Percentiles rank a stretch among this genome's conserved stretches.
Conservation (phyloP, 2,797 vertebrate species). For the Platyrinchus mystaceus region DNA sequence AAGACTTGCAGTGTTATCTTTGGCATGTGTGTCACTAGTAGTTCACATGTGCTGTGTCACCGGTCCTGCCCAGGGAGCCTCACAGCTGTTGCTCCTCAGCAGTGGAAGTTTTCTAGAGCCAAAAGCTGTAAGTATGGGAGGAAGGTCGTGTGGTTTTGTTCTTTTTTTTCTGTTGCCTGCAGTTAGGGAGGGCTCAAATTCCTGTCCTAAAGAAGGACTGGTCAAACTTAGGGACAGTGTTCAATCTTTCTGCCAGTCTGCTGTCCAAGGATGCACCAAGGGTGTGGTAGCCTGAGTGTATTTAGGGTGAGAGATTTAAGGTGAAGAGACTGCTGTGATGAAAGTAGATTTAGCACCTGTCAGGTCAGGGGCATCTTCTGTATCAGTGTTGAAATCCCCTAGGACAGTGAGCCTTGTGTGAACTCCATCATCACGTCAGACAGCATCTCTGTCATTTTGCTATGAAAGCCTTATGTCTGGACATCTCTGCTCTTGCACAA, state of each 20-base stretch:
- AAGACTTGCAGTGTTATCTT: neutral
- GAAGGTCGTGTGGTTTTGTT: neutral
- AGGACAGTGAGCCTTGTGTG: neutral
- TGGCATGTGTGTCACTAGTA: accelerated
- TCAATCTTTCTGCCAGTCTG: neutral
- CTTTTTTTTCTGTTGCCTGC: neutral
- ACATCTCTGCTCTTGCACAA: neutral
- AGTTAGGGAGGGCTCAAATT: neutral
- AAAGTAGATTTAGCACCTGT: slow-evolving; percentile 37
- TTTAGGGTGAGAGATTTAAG: neutral
- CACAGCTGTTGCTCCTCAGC: neutral
- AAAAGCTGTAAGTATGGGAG: neutral
- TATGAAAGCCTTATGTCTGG: neutral
- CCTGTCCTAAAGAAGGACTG: neutral
- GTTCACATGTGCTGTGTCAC: neutral
- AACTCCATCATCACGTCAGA: slow-evolving; percentile 13
- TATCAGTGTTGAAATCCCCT: neutral
- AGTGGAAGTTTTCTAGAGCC: neutral
- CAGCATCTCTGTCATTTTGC: slow-evolving; percentile 2
- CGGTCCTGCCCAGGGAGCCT: neutral
- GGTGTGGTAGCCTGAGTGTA: neutral
- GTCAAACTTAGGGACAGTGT: neutral
- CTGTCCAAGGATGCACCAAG: neutral
- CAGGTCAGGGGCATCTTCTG: neutral
- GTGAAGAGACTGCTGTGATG: neutral